These are phyloP conservation scores for Drosophila helvetica DNA, from an alignment of 2,888 invertebrate genomes.

Conservation along the genomic window DNA sequence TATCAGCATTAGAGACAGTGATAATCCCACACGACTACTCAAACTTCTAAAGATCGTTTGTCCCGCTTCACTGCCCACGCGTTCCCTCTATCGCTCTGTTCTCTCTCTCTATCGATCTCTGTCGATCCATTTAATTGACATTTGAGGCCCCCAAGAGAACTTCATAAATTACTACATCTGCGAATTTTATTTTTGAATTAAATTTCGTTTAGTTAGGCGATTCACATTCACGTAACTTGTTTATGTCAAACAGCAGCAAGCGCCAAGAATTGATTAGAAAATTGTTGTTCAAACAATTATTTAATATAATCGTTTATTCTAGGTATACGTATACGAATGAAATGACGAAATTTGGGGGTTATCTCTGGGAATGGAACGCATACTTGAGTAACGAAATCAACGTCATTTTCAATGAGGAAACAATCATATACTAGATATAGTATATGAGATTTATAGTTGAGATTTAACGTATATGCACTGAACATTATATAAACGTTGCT, in stretches of 20 bases:
- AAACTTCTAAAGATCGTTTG: neutral
- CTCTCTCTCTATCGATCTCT: neutral
- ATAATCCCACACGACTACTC: neutral
- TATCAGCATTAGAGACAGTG: neutral
- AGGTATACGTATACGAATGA: conserved; percentile 36
- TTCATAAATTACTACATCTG: conserved; percentile 4
- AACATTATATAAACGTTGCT: neutral
- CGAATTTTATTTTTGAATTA: conserved; percentile 11
- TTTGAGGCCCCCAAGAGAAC: neutral
- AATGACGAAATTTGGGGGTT: conserved; percentile 57
- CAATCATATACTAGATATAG: conserved; percentile 3
- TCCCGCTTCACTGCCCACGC: neutral
- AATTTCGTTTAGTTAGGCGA: conserved; percentile 5
- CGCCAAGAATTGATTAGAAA: conserved; percentile 40
- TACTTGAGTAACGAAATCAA: conserved; percentile 44
- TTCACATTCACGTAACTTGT: conserved; percentile 49
- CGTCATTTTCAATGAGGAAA: conserved; percentile 41
- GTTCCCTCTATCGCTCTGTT: neutral
- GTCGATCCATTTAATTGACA: neutral
- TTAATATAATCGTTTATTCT: conserved; percentile 10
- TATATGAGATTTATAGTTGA: conserved; percentile 18
- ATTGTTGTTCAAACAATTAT: conserved; percentile 40
- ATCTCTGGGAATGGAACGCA: conserved; percentile 35
- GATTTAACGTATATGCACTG: conserved; percentile 1
- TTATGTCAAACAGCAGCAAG: conserved; percentile 23